Evolutionary conservation across 2,113 vertebrate genomes (phyloP).

Genomic region (Loxodonta africana): DNA sequence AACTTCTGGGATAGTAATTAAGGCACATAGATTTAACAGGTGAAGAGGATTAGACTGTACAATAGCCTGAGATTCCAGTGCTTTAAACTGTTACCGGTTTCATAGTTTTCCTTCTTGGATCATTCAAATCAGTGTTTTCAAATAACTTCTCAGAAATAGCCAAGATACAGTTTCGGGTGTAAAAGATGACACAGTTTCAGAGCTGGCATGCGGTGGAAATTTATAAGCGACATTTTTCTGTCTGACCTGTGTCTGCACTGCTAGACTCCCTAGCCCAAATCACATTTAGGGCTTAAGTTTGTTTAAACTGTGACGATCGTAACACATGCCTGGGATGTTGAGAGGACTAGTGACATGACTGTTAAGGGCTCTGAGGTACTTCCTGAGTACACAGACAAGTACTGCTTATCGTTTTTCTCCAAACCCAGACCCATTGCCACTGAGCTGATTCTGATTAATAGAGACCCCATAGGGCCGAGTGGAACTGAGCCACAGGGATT

Average conservation of each 20-base stretch:
- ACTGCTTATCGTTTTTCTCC: neutral
- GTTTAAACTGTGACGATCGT: constrained; percentile 28
- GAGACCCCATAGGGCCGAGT: too few relatives aligned
- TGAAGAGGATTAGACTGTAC: constrained; percentile 30
- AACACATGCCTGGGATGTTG: neutral
- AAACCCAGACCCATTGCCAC: too few relatives aligned
- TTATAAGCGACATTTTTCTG: constrained; percentile 42
- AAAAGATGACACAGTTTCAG: constrained; percentile 62
- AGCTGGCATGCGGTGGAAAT: constrained; percentile 53
- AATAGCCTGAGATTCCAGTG: constrained; percentile 14
- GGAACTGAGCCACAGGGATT: too few relatives aligned
- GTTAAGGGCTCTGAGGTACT: neutral
- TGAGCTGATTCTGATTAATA: too few relatives aligned
- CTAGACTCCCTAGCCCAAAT: constrained; percentile 24
- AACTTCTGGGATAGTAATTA: constrained; percentile 51
- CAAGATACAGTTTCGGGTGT: constrained; percentile 44
- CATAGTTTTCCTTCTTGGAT: constrained; percentile 47
- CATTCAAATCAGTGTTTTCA: constrained; percentile 66
- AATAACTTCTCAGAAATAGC: constrained; percentile 67
- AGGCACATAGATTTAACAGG: constrained; percentile 47
- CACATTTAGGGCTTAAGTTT: constrained; percentile 56
- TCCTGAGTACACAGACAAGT: neutral
- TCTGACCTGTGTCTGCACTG: neutral
- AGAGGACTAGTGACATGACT: neutral
- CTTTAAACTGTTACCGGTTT: constrained; percentile 57